Percentiles rank a stretch among this genome's conserved stretches.
phyloP scores from a whole-genome alignment of 37 sponge, comb jelly and placozoan genomes.

The Dysidea cf. avara region DNA sequence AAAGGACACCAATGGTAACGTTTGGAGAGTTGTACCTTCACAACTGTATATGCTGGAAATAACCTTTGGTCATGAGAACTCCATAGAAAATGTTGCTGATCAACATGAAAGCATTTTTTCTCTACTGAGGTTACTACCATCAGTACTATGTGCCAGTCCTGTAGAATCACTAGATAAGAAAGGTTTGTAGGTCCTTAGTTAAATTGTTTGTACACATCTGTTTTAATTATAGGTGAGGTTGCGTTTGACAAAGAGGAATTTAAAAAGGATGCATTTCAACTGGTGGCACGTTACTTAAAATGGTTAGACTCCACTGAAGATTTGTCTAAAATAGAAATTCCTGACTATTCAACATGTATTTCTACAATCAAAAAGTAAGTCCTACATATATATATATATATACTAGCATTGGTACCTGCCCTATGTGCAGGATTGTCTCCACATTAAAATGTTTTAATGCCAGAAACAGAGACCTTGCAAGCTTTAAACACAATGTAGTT shows the following conservation, averaged over 20 bases:
- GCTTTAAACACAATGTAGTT: too few relatives aligned
- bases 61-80: conserved; percentile 19
- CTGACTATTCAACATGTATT: conserved; percentile 32
- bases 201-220: too few relatives aligned
- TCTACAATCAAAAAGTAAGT: conserved; percentile 29
- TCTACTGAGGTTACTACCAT: conserved; percentile 38
- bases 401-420: too few relatives aligned
- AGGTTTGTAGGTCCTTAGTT: too few relatives aligned
- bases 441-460: too few relatives aligned
- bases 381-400: too few relatives aligned
- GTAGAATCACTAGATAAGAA: background rate
- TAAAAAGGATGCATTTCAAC: conserved; percentile 45
- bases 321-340: conserved; percentile 8
- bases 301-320: conserved; percentile 6
- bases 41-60: conserved; percentile 60
- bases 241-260: conserved; percentile 61
- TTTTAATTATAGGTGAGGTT: background rate
- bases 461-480: too few relatives aligned
- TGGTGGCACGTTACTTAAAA: conserved; percentile 67
- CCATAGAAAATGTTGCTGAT: background rate
- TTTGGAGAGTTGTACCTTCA: conserved; percentile 50
- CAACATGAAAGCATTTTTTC: conserved; percentile 7
- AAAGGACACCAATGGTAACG: conserved; percentile 55
- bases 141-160: conserved; percentile 33
- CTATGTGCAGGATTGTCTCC: too few relatives aligned